A percentile compares a stretch with the other conserved stretches of the same genome.
phyloP scores from a whole-genome alignment of 2,113 vertebrate species.

The Phylloscopus whistleri region DNA sequence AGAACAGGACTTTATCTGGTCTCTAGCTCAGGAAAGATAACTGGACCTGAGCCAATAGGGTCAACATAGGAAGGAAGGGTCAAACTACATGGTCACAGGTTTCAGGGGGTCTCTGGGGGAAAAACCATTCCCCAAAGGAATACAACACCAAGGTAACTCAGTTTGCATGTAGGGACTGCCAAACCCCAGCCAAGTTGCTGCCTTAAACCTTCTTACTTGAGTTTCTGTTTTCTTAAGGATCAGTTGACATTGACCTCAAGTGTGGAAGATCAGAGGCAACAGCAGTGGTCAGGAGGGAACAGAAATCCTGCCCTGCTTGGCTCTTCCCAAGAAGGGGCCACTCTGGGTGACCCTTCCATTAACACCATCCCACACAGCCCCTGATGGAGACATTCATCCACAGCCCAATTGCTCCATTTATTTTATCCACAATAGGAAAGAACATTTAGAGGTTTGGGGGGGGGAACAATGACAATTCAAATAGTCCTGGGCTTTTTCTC shows the following conservation, averaged over 20 bases:
- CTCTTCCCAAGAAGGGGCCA: neutral
- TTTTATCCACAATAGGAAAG: neutral
- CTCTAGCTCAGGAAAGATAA: no score
- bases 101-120: no score
- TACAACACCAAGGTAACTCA: neutral
- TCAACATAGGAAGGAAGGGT: no score
- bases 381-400: neutral
- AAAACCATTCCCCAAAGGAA: no score
- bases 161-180: neutral
- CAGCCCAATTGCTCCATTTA: neutral
- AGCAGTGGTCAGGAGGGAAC: neutral
- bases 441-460: neutral
- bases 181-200: neutral
- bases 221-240: neutral
- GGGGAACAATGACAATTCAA: neutral
- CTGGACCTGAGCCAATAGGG: no score
- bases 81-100: no score
- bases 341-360: neutral
- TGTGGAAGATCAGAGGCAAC: neutral
- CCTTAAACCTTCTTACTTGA: neutral
- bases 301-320: neutral
- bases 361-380: neutral
- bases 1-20: no score
- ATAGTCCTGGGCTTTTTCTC: slow-evolving; percentile 2
- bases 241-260: neutral